Conservation (phyloP, 37 sponge, comb jelly and placozoan species). For the Corticium candelabrum region DNA sequence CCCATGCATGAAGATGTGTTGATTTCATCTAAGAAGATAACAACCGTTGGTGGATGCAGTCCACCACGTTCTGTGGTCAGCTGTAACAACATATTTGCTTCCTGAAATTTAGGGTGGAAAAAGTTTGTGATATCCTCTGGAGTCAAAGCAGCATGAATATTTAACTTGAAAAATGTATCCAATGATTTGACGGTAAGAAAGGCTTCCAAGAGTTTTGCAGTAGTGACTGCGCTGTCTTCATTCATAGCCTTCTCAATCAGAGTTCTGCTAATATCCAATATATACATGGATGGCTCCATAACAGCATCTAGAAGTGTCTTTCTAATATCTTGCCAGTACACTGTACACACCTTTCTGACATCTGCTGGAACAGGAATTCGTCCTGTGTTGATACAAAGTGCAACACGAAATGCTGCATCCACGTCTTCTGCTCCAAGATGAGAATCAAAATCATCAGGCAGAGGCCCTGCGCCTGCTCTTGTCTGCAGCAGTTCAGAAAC, state of each 20-base stretch:
- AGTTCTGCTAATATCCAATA: neutral
- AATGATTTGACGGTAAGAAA: slow-evolving; percentile 13
- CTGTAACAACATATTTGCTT: slow-evolving; percentile 24
- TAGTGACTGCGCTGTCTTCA: neutral
- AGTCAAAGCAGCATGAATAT: slow-evolving; percentile 35
- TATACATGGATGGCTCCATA: neutral
- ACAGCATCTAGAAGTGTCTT: neutral
- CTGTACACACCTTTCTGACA: neutral
- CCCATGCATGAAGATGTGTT: slow-evolving; percentile 88
- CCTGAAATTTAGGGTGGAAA: slow-evolving; percentile 28
- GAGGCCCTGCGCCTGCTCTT: neutral
- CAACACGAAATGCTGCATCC: neutral
- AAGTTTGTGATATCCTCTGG: slow-evolving; percentile 43
- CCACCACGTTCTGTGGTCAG: slow-evolving; percentile 11
- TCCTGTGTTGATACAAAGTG: neutral
- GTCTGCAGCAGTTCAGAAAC: neutral
- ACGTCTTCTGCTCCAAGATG: neutral
- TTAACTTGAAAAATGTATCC: slow-evolving; percentile 14
- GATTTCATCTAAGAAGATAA: slow-evolving; percentile 71
- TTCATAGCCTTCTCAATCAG: slow-evolving; percentile 1
- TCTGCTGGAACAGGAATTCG: neutral
- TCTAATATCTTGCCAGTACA: neutral
- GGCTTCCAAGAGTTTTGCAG: neutral
- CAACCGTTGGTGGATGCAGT: neutral
- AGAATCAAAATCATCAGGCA: neutral